A percentile compares a stretch with the other conserved stretches of the same genome.
phyloP scores from a whole-genome alignment of 2,888 invertebrate genomes.

The Crematogaster levior region DNA sequence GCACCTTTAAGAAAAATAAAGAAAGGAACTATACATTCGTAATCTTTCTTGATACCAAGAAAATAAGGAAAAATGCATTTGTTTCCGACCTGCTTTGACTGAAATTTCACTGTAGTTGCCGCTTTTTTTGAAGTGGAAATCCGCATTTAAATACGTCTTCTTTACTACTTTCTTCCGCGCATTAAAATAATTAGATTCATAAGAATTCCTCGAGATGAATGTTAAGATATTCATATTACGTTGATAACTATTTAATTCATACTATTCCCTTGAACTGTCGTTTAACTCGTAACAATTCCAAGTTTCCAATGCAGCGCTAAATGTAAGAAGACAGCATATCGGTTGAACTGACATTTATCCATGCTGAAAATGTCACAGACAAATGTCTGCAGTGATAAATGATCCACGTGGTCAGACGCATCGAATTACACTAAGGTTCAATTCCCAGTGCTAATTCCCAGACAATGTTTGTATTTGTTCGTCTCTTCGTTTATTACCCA shows the following conservation, averaged over 20 bases:
- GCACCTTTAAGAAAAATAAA: not conserved
- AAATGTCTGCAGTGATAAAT: constrained; percentile 63
- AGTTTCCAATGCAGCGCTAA: constrained; percentile 3
- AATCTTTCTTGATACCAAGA: constrained; percentile 4
- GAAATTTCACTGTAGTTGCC: not conserved
- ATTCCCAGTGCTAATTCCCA: constrained; percentile 22
- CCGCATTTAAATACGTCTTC: constrained; percentile 23
- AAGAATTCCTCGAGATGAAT: not conserved
- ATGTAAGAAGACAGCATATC: constrained; percentile 19
- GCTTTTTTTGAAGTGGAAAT: not conserved
- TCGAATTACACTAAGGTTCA: constrained; percentile 21
- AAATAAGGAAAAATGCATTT: constrained; percentile 8
- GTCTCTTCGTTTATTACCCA: constrained; percentile 22
- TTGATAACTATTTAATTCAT: constrained; percentile 19
- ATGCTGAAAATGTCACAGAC: constrained; percentile 53
- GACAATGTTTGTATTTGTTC: not conserved
- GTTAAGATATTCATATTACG: constrained; percentile 5
- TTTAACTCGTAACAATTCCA: constrained; percentile 1
- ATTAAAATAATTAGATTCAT: constrained; percentile 38
- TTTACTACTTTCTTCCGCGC: not conserved
- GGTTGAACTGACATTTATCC: constrained; percentile 60
- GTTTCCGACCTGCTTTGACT: not conserved
- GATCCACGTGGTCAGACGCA: constrained; percentile 32
- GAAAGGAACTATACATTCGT: not conserved
- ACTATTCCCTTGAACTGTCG: not conserved